Evolutionary conservation across 2,888 invertebrate species (phyloP).

Genomic region (Lottia gigantea): DNA sequence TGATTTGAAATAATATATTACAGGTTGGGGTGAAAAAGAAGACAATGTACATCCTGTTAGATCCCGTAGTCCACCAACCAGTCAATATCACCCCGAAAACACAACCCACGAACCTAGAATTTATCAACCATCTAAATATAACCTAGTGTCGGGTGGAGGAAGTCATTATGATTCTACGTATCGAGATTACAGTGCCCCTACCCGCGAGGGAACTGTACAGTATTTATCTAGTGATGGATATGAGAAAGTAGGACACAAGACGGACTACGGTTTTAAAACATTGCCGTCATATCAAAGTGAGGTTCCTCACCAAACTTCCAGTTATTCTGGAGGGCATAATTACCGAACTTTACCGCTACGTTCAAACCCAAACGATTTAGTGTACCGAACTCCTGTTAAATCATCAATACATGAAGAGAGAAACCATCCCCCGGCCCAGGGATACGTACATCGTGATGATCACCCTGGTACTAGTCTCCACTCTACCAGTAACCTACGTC

Average conservation of each 20-base stretch:
- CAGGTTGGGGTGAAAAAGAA: slow-evolving; percentile 26
- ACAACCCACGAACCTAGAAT: neutral
- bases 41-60: slow-evolving; percentile 12
- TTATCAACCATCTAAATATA: neutral
- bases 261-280: neutral
- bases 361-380: neutral
- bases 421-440: neutral
- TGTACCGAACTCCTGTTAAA: neutral
- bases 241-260: neutral
- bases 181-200: neutral
- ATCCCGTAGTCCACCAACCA: slow-evolving; percentile 11
- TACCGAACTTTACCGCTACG: neutral
- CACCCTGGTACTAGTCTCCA: neutral
- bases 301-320: neutral
- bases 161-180: neutral
- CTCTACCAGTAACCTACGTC: slow-evolving; percentile 4
- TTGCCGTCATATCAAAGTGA: neutral
- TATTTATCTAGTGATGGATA: slow-evolving; percentile 5
- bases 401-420: neutral
- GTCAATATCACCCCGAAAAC: slow-evolving; percentile 11
- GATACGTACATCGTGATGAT: slow-evolving; percentile 5
- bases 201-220: neutral
- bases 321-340: neutral
- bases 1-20: neutral
- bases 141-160: neutral